Conservation (phyloP, 2,113 vertebrate species). For the Pandion haliaetus region DNA sequence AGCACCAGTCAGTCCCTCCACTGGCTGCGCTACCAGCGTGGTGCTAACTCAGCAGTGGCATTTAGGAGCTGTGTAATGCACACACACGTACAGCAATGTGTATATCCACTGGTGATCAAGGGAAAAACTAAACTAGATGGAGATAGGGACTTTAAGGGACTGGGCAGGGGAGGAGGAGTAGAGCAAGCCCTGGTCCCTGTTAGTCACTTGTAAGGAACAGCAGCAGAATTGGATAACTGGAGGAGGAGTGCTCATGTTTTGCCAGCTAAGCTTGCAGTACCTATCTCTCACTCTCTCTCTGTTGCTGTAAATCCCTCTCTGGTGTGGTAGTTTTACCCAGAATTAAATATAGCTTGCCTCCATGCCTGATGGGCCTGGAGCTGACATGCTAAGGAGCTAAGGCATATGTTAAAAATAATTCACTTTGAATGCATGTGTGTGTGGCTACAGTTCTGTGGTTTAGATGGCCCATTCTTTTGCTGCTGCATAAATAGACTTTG, state of each 20-base stretch:
- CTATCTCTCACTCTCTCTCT: not conserved
- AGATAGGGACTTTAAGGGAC: not conserved
- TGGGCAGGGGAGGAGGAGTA: not conserved
- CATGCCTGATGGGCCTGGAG: not conserved
- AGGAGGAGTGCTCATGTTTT: not conserved
- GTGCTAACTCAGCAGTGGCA: not conserved
- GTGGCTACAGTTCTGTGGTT: not conserved
- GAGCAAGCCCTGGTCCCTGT: not conserved
- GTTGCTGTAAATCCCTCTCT: constrained; percentile 32
- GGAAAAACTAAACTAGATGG: not conserved
- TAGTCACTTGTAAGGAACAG: not conserved
- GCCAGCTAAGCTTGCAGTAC: constrained; percentile 29
- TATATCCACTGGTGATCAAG: not conserved
- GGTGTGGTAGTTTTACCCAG: not conserved
- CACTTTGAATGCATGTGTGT: not conserved
- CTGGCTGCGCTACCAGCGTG: not conserved
- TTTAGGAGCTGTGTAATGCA: not conserved
- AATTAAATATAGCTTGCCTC: constrained; percentile 36
- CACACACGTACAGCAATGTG: not conserved
- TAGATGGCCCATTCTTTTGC: not conserved
- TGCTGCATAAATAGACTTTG: not conserved
- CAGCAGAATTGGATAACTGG: not conserved
- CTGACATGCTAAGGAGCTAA: not conserved
- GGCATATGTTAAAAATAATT: not conserved
- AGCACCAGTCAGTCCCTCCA: not conserved